These are phyloP conservation scores for Rhodinocichla rosea DNA, from an alignment of 2,113 vertebrate genomes.

Conservation along the genomic window DNA sequence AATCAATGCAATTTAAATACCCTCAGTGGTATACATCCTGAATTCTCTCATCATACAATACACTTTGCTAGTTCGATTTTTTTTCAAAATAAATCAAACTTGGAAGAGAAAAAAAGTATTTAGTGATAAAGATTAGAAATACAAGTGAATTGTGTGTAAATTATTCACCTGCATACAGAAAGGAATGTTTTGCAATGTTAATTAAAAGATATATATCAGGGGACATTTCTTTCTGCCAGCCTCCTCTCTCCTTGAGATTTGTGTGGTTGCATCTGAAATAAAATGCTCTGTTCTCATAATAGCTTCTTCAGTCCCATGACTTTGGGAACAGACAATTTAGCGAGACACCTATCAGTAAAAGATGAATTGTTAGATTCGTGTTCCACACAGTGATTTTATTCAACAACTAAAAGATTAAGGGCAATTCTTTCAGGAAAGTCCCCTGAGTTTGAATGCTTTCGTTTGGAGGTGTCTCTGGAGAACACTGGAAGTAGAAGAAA, in stretches of 20 bases:
- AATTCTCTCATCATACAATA: neutral
- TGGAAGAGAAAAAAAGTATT: neutral
- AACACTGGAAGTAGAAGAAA: neutral
- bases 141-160: neutral
- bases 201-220: slow-evolving; percentile 55
- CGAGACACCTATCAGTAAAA: neutral
- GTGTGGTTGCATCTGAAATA: slow-evolving; percentile 13
- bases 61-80: neutral
- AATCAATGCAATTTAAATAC: slow-evolving; percentile 18
- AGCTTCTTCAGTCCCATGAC: slow-evolving; percentile 25
- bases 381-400: slow-evolving; percentile 33
- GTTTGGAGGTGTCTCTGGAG: neutral
- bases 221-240: neutral
- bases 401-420: slow-evolving; percentile 27
- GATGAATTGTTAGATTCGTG: slow-evolving; percentile 18
- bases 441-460: neutral
- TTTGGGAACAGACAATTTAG: slow-evolving; percentile 19
- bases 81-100: neutral
- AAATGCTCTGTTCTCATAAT: slow-evolving; percentile 8
- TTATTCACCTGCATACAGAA: neutral
- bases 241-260: slow-evolving; percentile 29
- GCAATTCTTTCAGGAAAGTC: neutral
- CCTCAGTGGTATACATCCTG: neutral
- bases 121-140: slow-evolving; percentile 12
- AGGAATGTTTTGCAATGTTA: slow-evolving; percentile 25